phyloP scores from a whole-genome alignment of 2,113 vertebrate species.

The Bufo bufo region DNA sequence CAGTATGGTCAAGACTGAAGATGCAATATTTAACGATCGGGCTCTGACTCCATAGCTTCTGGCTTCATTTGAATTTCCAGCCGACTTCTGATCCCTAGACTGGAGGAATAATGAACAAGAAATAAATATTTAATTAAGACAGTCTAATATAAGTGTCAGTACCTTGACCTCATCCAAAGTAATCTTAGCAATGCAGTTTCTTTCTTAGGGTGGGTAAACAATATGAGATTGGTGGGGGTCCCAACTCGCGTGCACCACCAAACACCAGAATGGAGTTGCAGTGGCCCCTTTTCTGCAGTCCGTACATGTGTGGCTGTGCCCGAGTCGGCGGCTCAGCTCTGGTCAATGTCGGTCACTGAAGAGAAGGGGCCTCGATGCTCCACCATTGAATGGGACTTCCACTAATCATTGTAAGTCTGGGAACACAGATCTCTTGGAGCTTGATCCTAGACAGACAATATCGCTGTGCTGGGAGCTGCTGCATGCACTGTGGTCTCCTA shows the following conservation, averaged over 20 bases:
- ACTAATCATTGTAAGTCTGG: too few relatives aligned
- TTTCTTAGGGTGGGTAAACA: not conserved
- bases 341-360: too few relatives aligned
- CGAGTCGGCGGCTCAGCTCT: not conserved
- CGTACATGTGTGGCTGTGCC: not conserved
- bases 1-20: conserved; percentile 71
- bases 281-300: not conserved
- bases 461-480: too few relatives aligned
- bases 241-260: not conserved
- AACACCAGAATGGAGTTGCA: not conserved
- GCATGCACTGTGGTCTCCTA: too few relatives aligned
- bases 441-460: too few relatives aligned
- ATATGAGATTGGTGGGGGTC: not conserved
- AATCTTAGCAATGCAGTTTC: not conserved
- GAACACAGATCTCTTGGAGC: too few relatives aligned
- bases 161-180: not conserved
- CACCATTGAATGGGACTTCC: too few relatives aligned
- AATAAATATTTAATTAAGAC: not conserved
- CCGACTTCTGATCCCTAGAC: conserved; percentile 82
- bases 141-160: not conserved
- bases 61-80: conserved; percentile 75
- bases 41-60: conserved; percentile 79
- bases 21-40: conserved; percentile 79
- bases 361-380: too few relatives aligned
- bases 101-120: conserved; percentile 56